Evolutionary conservation across 2,113 vertebrate species (phyloP).

Genomic region (Ariopsis seemanni): DNA sequence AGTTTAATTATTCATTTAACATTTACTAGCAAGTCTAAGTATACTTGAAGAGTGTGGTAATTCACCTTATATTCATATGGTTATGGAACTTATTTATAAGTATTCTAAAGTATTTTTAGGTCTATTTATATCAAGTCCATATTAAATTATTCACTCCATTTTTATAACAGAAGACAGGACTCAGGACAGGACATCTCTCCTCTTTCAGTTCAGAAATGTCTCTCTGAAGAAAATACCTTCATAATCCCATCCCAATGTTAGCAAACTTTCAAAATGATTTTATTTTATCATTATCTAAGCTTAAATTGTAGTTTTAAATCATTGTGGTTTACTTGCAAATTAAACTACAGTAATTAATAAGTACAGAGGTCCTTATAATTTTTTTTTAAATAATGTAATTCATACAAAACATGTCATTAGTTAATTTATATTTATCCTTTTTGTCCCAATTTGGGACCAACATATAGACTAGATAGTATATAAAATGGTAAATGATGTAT

Average conservation of each 20-base stretch:
- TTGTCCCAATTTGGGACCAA: not conserved
- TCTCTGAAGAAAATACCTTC: not conserved
- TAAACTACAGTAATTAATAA: not conserved
- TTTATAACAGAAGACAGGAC: too few relatives aligned
- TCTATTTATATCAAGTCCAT: not conserved
- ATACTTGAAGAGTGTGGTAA: too few relatives aligned
- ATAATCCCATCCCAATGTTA: not conserved
- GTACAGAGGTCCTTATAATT: not conserved
- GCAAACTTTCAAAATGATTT: not conserved
- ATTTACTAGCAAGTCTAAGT: not conserved
- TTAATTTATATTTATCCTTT: not conserved
- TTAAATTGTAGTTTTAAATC: not conserved
- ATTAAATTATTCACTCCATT: not conserved
- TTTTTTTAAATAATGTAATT: not conserved
- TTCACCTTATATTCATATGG: not conserved
- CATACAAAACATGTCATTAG: not conserved
- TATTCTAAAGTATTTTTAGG: not conserved
- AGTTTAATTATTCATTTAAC: not conserved
- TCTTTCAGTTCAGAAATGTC: not conserved
- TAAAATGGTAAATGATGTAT: not conserved
- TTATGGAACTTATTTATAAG: not conserved
- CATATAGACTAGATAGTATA: not conserved
- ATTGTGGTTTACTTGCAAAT: not conserved
- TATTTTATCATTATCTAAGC: not conserved
- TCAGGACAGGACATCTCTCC: not conserved